These are phyloP conservation scores for Apodemia mormo DNA, from an alignment of 2,888 invertebrate genomes.

Conservation along the genomic window DNA sequence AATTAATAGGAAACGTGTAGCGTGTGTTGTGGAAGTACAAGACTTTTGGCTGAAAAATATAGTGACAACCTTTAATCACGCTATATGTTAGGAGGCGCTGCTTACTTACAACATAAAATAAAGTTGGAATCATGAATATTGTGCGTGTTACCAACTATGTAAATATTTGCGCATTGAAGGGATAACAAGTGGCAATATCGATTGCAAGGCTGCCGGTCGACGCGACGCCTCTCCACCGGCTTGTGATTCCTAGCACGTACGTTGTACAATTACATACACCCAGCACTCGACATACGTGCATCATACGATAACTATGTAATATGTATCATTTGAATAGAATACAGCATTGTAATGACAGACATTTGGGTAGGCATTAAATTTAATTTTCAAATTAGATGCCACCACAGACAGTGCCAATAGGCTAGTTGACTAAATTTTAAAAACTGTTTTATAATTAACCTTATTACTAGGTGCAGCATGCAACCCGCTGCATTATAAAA, in stretches of 20 bases:
- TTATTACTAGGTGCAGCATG: no score
- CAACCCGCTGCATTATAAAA: no score
- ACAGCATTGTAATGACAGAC: neutral
- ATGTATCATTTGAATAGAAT: constrained; percentile 15
- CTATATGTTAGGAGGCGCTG: neutral
- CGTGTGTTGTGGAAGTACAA: no score
- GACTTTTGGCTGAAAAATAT: no score
- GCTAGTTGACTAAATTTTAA: no score
- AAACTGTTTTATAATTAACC: no score
- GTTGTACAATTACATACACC: constrained; percentile 34
- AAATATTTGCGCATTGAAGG: constrained; percentile 29
- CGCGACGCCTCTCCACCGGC: constrained; percentile 27
- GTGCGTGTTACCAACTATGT: neutral
- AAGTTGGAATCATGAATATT: neutral
- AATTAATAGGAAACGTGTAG: no score
- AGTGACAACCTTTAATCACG: no score
- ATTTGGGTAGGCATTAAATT: neutral
- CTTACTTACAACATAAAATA: neutral
- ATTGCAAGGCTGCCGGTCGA: constrained; percentile 42
- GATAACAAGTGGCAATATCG: constrained; percentile 67
- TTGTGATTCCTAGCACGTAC: constrained; percentile 35
- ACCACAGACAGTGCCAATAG: neutral
- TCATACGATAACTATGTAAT: constrained; percentile 14
- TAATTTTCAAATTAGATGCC: neutral
- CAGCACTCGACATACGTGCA: neutral